phyloP scores from a whole-genome alignment of 2,888 invertebrate species.

The Epiblema foenella region DNA sequence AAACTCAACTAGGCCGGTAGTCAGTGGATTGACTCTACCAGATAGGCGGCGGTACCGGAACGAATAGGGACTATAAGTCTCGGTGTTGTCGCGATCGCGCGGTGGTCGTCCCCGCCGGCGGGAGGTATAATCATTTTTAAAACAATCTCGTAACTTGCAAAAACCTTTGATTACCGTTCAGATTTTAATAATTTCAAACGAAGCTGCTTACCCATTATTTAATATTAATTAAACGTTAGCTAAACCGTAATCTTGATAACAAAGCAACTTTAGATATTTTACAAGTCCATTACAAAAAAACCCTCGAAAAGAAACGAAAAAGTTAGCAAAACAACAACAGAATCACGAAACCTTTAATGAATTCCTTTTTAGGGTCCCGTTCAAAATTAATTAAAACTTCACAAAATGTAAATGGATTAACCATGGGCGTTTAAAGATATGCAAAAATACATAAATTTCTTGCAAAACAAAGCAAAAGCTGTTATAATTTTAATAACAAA shows the following conservation, averaged over 20 bases:
- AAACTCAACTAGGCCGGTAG: no score
- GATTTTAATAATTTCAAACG: no score
- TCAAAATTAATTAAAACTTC: constrained; percentile 25
- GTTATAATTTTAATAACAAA: constrained; percentile 44
- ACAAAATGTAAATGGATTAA: constrained; percentile 40
- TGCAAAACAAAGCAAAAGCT: constrained; percentile 41
- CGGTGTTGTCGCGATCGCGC: no score
- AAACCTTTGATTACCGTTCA: no score
- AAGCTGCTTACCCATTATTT: not conserved
- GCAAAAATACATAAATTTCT: constrained; percentile 43
- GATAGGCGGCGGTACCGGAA: no score
- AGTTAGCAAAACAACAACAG: not conserved
- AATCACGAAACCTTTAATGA: constrained; percentile 1
- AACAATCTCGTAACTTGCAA: no score
- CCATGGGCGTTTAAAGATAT: constrained; percentile 39
- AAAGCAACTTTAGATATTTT: not conserved
- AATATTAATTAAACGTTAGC: not conserved
- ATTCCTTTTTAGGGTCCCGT: constrained; percentile 10
- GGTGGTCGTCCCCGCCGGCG: no score
- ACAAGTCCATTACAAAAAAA: not conserved
- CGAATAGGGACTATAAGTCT: no score
- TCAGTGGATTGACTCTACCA: no score
- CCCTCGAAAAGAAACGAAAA: not conserved
- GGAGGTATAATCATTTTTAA: no score
- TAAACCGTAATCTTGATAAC: not conserved